A percentile compares a stretch with the other conserved stretches of the same genome.
Conservation (phyloP, 1,140 invertebrate species). For the Drosophila nebulosa region DNA sequence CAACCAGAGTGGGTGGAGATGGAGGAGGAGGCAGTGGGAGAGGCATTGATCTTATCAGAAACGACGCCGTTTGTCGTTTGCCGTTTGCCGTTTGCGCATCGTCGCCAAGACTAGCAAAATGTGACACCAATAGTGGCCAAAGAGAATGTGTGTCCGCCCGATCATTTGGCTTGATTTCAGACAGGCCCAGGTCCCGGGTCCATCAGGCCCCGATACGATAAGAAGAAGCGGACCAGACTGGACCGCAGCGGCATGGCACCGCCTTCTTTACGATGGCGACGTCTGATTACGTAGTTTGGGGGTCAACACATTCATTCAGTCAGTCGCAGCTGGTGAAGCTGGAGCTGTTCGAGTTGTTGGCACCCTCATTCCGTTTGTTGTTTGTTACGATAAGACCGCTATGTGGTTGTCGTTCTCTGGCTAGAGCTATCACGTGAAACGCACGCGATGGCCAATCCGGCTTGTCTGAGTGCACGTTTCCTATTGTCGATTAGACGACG, state of each 20-base stretch:
- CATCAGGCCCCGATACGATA: conserved; percentile 34
- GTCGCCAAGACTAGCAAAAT: neutral
- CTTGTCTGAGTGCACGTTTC: neutral
- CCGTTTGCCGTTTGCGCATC: conserved; percentile 39
- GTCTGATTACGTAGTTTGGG: conserved; percentile 17
- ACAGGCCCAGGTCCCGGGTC: conserved; percentile 28
- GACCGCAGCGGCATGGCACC: neutral
- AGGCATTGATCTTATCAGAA: neutral
- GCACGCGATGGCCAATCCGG: conserved; percentile 29
- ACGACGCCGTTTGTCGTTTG: neutral
- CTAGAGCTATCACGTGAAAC: conserved; percentile 39
- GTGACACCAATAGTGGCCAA: conserved; percentile 3
- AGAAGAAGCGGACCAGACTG: neutral
- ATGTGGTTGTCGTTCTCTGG: neutral
- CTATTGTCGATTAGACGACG: neutral
- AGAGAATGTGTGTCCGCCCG: neutral
- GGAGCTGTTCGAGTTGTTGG: neutral
- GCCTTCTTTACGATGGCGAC: neutral
- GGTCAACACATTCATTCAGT: conserved; percentile 15
- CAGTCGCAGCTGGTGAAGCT: neutral
- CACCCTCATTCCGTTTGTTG: neutral
- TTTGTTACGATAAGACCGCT: conserved; percentile 4
- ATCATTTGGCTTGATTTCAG: neutral
- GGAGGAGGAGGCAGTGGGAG: neutral
- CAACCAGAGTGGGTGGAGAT: neutral